A percentile compares a stretch with the other conserved stretches of the same genome.
Evolutionary conservation across 2,797 vertebrate genomes (phyloP).

Genomic region (Prunella strophiata): DNA sequence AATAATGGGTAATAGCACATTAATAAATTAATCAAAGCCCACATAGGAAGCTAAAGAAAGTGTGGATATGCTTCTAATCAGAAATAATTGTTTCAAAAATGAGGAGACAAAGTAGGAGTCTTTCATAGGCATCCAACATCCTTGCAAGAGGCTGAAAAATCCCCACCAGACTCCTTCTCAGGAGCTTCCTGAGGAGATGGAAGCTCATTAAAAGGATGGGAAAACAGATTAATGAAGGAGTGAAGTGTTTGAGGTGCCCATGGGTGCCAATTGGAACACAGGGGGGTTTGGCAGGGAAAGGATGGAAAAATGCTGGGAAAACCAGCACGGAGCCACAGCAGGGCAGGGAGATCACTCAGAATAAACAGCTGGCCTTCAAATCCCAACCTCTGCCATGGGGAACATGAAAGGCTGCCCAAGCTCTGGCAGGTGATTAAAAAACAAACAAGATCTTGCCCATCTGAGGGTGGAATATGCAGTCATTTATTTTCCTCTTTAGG

Average conservation of each 20-base stretch:
- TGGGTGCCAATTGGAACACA: rapidly evolving
- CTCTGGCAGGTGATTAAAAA: neutral
- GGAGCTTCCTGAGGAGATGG: neutral
- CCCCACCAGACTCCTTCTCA: neutral
- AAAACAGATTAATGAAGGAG: neutral
- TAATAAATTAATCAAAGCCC: neutral
- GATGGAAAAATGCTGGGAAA: neutral
- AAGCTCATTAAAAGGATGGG: neutral
- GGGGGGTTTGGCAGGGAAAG: neutral
- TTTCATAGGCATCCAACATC: neutral
- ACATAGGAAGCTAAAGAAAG: neutral
- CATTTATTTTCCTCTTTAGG: neutral
- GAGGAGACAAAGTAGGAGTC: neutral
- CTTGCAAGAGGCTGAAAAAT: neutral
- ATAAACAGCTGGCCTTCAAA: neutral
- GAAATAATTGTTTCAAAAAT: neutral
- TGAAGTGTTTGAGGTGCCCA: neutral
- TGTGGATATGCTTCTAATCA: neutral
- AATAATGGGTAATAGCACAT: neutral
- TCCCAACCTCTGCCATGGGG: neutral
- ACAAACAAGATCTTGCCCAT: neutral
- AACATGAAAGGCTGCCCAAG: neutral
- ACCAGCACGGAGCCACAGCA: rapidly evolving
- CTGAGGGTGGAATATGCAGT: neutral
- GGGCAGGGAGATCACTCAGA: neutral